phyloP scores from a whole-genome alignment of 2,888 invertebrate species.

The Acrocera orbiculus region DNA sequence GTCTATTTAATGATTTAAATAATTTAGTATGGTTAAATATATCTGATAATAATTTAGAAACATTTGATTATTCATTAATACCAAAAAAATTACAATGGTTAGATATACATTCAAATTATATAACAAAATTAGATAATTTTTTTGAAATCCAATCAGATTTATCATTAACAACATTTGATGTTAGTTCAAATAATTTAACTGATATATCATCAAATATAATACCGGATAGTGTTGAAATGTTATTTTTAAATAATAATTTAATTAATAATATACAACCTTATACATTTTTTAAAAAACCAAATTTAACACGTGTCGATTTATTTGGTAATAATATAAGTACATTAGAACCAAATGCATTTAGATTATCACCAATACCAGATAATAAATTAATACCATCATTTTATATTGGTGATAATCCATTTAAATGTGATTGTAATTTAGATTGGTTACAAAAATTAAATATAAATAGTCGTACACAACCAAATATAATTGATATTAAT shows the following conservation, averaged over 20 bases:
- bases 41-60: constrained; percentile 74
- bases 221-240: constrained; percentile 66
- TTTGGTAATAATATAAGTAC: constrained; percentile 82
- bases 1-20: constrained; percentile 65
- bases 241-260: constrained; percentile 78
- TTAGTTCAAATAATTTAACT: constrained; percentile 69
- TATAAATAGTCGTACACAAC: constrained; percentile 68
- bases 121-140: constrained; percentile 63
- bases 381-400: constrained; percentile 69
- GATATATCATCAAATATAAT: constrained; percentile 60
- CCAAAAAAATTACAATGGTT: constrained; percentile 73
- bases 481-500: constrained; percentile 72
- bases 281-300: constrained; percentile 77
- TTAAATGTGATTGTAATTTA: constrained; percentile 87
- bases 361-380: constrained; percentile 62
- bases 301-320: constrained; percentile 78
- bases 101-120: constrained; percentile 75
- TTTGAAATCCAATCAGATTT: constrained; percentile 47
- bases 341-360: constrained; percentile 75
- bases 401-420: constrained; percentile 85
- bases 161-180: constrained; percentile 66
- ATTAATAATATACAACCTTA: constrained; percentile 74
- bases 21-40: constrained; percentile 79
- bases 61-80: constrained; percentile 77
- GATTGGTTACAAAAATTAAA: constrained; percentile 89